Evolutionary conservation across 1,140 invertebrate species (phyloP), one percentile per base, ranked within the genome.

Genomic region (Globodera rostochiensis): DNA sequence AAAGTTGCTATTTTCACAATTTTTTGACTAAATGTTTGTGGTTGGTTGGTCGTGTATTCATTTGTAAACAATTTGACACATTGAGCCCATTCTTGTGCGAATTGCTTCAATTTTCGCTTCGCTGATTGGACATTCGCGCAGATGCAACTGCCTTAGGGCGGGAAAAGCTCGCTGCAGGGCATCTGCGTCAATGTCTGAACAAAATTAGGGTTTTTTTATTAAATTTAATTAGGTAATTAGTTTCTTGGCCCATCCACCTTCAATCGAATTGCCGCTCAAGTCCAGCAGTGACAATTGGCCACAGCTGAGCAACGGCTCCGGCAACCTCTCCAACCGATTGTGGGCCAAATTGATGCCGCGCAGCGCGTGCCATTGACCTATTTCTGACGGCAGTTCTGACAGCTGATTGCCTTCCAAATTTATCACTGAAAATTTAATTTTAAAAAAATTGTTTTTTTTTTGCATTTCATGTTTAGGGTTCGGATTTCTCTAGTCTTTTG

Each of bases 331-430:
- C 15, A 87, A 67, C 47, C 74, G 60, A 80, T 87, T 87, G 4
- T 82, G 75, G 8, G 86, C 77, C 50, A 87, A 67, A 49, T 86
- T 87, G 57, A 87, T 73, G 6, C 84, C 86, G 74, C 80, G 84
- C 69, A 87, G 69, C 13, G 21, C 36, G 4, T 67, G 78, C 85
- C 86, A 87, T 50, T 74, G 69, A 53, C 74, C 53, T 21, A 87
- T 77, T 84, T 87, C 86, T 45, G 82, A 64, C 15, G 86, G 86
- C n/a, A 87, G 67, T 73, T 86, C 83, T 2, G 70, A 46, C 45
- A 87, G 53, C 57, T 88, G 73, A 79, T 87, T 87, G 47, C 82
- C 77, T 71, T 87, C 86, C 69, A 87, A 79, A 80, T 87, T 87
- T 21, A 87, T 74, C 50, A 87, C 86, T 87, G 64, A 82, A 67